phyloP scores from a whole-genome alignment of 2,888 invertebrate species.

The Lamellibrachia columna region DNA sequence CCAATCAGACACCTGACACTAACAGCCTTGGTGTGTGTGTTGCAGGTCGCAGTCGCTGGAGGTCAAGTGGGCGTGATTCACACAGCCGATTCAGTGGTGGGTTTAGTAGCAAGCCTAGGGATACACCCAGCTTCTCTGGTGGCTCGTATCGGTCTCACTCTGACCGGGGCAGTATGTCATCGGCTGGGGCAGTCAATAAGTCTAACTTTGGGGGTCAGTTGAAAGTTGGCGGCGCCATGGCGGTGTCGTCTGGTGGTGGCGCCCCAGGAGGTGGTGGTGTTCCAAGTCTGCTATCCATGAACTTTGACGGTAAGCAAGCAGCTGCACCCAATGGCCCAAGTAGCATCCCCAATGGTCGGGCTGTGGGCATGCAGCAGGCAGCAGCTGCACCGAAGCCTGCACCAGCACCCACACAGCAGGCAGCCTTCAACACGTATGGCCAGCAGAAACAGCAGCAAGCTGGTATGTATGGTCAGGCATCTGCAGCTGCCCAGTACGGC shows the following conservation, averaged over 20 bases:
- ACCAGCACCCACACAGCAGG: constrained; percentile 36
- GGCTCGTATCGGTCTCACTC: constrained; percentile 28
- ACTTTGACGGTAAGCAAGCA: constrained; percentile 19
- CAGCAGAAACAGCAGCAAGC: constrained; percentile 1
- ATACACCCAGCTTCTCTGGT: constrained; percentile 30
- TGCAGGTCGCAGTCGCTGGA: constrained; percentile 44
- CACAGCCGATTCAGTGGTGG: constrained; percentile 30
- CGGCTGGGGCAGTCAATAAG: neutral
- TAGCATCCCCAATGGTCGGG: neutral
- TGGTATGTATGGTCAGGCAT: constrained; percentile 3
- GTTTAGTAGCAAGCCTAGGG: constrained; percentile 35
- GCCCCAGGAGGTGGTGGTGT: constrained; percentile 17
- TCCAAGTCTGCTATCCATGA: constrained; percentile 29
- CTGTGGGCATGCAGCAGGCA: constrained; percentile 18
- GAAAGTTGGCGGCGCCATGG: constrained; percentile 23
- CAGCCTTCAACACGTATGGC: constrained; percentile 24
- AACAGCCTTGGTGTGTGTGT: constrained; percentile 19
- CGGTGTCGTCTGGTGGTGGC: constrained; percentile 25
- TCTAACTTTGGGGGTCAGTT: constrained; percentile 1
- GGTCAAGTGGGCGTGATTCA: constrained; percentile 33
- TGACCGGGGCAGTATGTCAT: constrained; percentile 7
- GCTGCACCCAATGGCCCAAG: constrained; percentile 21
- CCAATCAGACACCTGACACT: neutral
- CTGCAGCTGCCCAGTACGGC: neutral
- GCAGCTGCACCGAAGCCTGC: constrained; percentile 24